Base-by-base conservation (phyloP, 2,797 vertebrate species). In the Bradypodion ventrale region DNA sequence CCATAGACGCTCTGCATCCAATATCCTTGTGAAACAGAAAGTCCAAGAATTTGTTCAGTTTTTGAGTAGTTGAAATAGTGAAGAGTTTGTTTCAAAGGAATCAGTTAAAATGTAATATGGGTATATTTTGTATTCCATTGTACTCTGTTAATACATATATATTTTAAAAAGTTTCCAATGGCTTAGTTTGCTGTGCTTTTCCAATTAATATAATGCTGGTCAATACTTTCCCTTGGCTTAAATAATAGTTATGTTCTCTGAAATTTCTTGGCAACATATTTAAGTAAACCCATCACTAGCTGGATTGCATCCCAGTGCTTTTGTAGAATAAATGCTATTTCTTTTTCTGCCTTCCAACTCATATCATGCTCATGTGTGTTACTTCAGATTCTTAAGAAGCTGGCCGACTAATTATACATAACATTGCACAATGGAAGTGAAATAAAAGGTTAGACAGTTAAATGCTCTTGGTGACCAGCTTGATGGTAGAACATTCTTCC, bases 21-120 rank as follows among this genome's bases (percentile, higher is more conserved):
- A 56, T 56, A 19, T 37, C 69, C 27, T 80, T 77, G 10, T 7
- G 13, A 66, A 75, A 56, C 21, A 46, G 85, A n/a, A 77, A 74
- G 78, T 69, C 56, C 74, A 59, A 62, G 56, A 83, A 69, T 77
- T 80, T 76, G 70, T 83, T 89, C 37, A 19, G 49, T 37, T 49
- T 25, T 89, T 76, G 40, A 27, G 19, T 56, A 84, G n/a, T 52
- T 85, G 52, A 81, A 76, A 62, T 25, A 15, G 42, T 12, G 69
- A 56, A n/a, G 13, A 16, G 5, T 16, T 78, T 80, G 63, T 42
- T 59, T 0, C 2, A 83, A 86, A 77, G 66, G 25, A 79, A 10
- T 5, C n/a, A 21, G 56, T 62, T 78, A 12, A 87, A 78, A 32
- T 84, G 52, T 78, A 83, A 86, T 90, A 29, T 0, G 0, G 70